Evolutionary conservation across 2,113 vertebrate genomes (phyloP).

Genomic region (Hyperopisus bebe): DNA sequence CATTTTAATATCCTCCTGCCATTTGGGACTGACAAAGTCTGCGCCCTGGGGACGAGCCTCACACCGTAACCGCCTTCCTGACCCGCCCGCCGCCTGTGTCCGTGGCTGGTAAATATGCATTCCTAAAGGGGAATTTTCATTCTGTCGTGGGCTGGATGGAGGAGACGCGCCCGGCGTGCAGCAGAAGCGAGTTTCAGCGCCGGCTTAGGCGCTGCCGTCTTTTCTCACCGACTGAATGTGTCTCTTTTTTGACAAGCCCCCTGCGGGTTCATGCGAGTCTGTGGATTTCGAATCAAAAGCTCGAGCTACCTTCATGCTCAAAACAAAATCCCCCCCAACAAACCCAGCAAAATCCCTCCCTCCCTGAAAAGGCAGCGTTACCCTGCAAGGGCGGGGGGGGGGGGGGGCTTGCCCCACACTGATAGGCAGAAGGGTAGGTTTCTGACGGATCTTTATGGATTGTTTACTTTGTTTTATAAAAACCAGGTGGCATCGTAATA

Average conservation of each 20-base stretch:
- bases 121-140: conserved; percentile 40
- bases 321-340: conserved; percentile 33
- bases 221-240: conserved; percentile 27
- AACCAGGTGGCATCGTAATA: background rate
- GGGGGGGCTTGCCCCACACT: background rate
- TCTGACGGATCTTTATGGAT: background rate
- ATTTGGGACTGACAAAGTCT: background rate
- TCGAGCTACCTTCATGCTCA: conserved; percentile 26
- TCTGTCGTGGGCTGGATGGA: conserved; percentile 39
- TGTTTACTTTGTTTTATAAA: conserved; percentile 13
- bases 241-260: background rate
- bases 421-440: background rate
- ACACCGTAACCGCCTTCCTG: background rate
- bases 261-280: background rate
- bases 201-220: conserved; percentile 24
- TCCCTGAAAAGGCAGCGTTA: conserved; percentile 6
- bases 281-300: background rate
- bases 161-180: conserved; percentile 41
- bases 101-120: conserved; percentile 34
- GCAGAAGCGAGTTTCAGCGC: conserved; percentile 41
- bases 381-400: too few relatives aligned
- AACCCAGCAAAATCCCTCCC: conserved; percentile 44
- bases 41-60: background rate
- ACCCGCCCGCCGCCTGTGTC: conserved; percentile 28
- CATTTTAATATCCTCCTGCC: background rate